phyloP scores from a whole-genome alignment of 1,140 invertebrate species.

The Sitodiplosis mosellana region DNA sequence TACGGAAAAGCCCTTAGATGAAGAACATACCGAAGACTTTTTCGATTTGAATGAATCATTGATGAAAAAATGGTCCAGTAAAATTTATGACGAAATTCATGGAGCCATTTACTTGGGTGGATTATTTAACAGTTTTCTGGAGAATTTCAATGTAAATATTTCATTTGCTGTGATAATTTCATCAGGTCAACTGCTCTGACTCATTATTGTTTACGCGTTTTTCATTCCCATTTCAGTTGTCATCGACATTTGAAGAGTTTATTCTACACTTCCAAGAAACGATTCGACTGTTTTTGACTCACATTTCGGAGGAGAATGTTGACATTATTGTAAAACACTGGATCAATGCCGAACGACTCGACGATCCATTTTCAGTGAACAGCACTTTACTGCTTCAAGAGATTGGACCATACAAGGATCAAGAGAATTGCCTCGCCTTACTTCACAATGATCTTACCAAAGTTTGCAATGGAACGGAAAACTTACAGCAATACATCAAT shows the following conservation, averaged over 20 bases:
- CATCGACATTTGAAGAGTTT: not conserved
- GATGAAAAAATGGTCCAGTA: constrained; percentile 15
- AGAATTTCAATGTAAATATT: not conserved
- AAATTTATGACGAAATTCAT: constrained; percentile 10
- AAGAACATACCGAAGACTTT: constrained; percentile 20
- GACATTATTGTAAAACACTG: not conserved
- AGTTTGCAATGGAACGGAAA: too few species aligned
- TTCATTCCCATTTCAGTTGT: not conserved
- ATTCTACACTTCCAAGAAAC: constrained; percentile 12
- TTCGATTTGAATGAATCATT: constrained; percentile 22
- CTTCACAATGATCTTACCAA: too few species aligned
- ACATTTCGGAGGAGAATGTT: constrained; percentile 10
- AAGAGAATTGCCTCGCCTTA: too few species aligned
- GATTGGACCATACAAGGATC: too few species aligned
- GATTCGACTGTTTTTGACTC: constrained; percentile 12
- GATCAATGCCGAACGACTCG: constrained; percentile 6
- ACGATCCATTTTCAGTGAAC: too few species aligned
- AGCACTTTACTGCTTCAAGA: too few species aligned
- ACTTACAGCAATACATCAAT: too few species aligned
- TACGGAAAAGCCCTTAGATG: constrained; percentile 10
- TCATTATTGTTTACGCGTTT: too few species aligned
- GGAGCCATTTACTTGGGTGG: constrained; percentile 12
- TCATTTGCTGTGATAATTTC: not conserved
- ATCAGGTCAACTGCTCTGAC: too few species aligned
- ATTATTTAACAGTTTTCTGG: constrained; percentile 1